A percentile compares a stretch with the other conserved stretches of the same genome.
These are phyloP conservation scores for Aurelia sp. DNA, from an alignment of 30 jellyfish, hydroid and myxozoan genomes.

Conservation along the genomic window DNA sequence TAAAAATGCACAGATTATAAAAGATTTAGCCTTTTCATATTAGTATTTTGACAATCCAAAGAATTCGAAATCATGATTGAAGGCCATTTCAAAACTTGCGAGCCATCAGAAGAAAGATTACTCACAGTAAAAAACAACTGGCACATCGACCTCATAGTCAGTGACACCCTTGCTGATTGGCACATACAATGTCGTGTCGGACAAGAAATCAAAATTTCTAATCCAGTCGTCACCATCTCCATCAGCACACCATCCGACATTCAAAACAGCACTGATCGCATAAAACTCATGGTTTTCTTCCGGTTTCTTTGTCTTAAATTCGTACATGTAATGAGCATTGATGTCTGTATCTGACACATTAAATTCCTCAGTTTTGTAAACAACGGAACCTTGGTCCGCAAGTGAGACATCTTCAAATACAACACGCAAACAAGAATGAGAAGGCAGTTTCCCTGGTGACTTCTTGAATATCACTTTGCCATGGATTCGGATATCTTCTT, in stretches of 20 bases:
- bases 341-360: slow-evolving; percentile 50
- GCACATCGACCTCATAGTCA: slow-evolving; percentile 61
- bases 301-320: slow-evolving; percentile 66
- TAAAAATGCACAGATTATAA: too few species aligned
- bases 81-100: too few species aligned
- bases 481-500: slow-evolving; percentile 14
- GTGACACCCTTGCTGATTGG: slow-evolving; percentile 41
- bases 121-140: slow-evolving; percentile 69
- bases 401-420: slow-evolving; percentile 75
- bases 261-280: slow-evolving; percentile 76
- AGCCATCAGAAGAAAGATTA: background rate
- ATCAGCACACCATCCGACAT: slow-evolving; percentile 84
- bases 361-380: slow-evolving; percentile 49
- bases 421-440: slow-evolving; percentile 80
- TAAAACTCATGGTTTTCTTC: slow-evolving; percentile 43
- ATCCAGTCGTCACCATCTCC: slow-evolving; percentile 40
- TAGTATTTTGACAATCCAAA: too few species aligned
- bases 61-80: too few species aligned
- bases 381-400: slow-evolving; percentile 69
- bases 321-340: slow-evolving; percentile 31
- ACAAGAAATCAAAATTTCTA: slow-evolving; percentile 66
- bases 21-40: too few species aligned
- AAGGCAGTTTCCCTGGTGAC: slow-evolving; percentile 57
- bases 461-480: slow-evolving; percentile 57
- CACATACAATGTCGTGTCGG: slow-evolving; percentile 61